Percentiles rank a stretch among this genome's conserved stretches.
Conservation (phyloP, 2,888 invertebrate species). For the Stenotaenia linearis region DNA sequence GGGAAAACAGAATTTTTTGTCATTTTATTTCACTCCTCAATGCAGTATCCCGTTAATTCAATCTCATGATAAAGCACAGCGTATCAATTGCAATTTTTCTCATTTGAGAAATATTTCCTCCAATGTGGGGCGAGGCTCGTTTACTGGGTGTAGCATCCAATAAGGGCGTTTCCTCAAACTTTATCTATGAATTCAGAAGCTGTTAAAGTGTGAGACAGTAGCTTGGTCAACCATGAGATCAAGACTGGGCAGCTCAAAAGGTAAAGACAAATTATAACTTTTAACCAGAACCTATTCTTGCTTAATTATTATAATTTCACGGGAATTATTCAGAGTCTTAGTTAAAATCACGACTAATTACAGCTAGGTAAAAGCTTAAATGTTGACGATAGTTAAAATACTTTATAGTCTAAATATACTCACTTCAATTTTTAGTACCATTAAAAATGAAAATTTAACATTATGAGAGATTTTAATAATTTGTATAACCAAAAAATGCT, state of each 20-base stretch:
- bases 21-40: too few species aligned
- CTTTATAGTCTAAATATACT: too few species aligned
- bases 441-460: too few species aligned
- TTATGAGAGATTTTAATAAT: too few species aligned
- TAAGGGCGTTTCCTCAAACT: conserved; percentile 23
- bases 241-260: background rate
- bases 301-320: too few species aligned
- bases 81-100: background rate
- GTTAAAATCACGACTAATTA: too few species aligned
- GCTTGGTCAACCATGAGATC: conserved; percentile 20
- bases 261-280: background rate
- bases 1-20: too few species aligned
- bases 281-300: background rate
- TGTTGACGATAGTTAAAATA: too few species aligned
- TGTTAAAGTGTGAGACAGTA: conserved; percentile 17
- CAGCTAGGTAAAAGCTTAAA: too few species aligned
- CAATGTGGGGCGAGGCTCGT: conserved; percentile 22
- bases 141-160: conserved; percentile 11
- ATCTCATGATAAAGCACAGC: background rate
- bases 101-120: conserved; percentile 12
- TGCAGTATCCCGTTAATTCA: background rate
- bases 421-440: too few species aligned
- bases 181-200: conserved; percentile 18
- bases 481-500: too few species aligned
- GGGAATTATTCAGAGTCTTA: too few species aligned